Percentiles rank a stretch among this genome's conserved stretches.
These are phyloP conservation scores for Spilarctia lutea DNA, from an alignment of 2,888 invertebrate species.

Conservation along the genomic window DNA sequence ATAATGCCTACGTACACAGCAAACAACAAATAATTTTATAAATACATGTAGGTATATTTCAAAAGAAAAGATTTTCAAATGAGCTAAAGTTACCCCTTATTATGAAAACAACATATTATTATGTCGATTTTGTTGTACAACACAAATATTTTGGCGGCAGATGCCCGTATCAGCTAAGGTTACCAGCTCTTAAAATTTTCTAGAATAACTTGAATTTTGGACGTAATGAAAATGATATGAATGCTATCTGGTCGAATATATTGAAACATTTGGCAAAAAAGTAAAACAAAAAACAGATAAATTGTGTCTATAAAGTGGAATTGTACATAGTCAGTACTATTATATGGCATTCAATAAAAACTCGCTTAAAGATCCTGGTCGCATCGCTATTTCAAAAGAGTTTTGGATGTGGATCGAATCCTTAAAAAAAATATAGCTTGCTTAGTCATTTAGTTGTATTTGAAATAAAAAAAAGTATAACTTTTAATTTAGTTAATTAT, in stretches of 20 bases:
- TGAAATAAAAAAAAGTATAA: background rate
- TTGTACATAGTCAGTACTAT: background rate
- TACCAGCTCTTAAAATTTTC: background rate
- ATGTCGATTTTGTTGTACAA: background rate
- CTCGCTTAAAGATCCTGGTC: background rate
- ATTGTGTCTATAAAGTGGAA: background rate
- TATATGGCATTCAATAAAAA: background rate
- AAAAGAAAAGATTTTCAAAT: background rate
- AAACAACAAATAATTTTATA: background rate
- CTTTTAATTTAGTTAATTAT: background rate
- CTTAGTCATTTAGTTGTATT: slow-evolving; percentile 26
- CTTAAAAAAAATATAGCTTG: slow-evolving; percentile 23
- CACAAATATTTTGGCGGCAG: background rate
- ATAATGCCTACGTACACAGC: slow-evolving; percentile 13
- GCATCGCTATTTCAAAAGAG: background rate
- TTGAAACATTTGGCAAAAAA: background rate
- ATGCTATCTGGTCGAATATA: background rate
- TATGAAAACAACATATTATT: background rate
- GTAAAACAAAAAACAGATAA: background rate
- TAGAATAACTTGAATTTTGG: background rate
- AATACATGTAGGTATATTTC: background rate
- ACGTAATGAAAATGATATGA: background rate
- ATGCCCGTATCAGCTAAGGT: background rate
- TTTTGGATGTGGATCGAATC: slow-evolving; percentile 2
- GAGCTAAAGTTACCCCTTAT: background rate